Evolutionary conservation across 2,113 vertebrate species (phyloP).

Genomic region (Vombatus ursinus): DNA sequence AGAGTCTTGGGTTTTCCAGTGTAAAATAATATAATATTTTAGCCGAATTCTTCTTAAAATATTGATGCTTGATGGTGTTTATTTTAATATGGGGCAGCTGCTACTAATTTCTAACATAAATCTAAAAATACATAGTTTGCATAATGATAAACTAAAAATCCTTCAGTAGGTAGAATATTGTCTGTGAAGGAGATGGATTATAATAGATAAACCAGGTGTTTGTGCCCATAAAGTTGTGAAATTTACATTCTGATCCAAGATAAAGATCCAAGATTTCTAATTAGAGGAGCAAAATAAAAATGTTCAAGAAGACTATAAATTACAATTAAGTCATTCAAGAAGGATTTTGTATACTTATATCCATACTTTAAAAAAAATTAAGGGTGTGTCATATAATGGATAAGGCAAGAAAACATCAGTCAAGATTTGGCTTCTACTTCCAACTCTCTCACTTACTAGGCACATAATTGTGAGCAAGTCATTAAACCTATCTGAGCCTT

Average conservation of each 20-base stretch:
- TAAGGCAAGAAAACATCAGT: background rate
- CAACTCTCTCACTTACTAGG: background rate
- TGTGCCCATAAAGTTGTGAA: conserved; percentile 55
- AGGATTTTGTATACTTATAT: conserved; percentile 52
- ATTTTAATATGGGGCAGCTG: conserved; percentile 58
- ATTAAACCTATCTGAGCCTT: background rate
- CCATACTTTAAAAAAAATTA: background rate
- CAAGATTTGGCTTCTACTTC: background rate
- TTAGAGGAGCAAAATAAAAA: conserved; percentile 55
- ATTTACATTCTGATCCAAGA: conserved; percentile 63
- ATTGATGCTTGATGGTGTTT: conserved; percentile 59
- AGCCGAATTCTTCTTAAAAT: conserved; percentile 69
- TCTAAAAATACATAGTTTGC: conserved; percentile 59
- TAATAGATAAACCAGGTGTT: conserved; percentile 54
- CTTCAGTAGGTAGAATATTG: conserved; percentile 20
- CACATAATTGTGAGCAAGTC: background rate
- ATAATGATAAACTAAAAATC: conserved; percentile 72
- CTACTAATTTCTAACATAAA: conserved; percentile 68
- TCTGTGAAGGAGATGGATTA: conserved; percentile 64
- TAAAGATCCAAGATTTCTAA: conserved; percentile 56
- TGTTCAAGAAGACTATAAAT: conserved; percentile 58
- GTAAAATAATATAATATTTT: conserved; percentile 66
- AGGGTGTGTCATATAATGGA: background rate
- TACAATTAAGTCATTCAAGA: conserved; percentile 57
- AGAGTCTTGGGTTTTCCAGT: conserved; percentile 68